Conservation (phyloP, 2,113 vertebrate species). For the Forbesichthys papilliferus region DNA sequence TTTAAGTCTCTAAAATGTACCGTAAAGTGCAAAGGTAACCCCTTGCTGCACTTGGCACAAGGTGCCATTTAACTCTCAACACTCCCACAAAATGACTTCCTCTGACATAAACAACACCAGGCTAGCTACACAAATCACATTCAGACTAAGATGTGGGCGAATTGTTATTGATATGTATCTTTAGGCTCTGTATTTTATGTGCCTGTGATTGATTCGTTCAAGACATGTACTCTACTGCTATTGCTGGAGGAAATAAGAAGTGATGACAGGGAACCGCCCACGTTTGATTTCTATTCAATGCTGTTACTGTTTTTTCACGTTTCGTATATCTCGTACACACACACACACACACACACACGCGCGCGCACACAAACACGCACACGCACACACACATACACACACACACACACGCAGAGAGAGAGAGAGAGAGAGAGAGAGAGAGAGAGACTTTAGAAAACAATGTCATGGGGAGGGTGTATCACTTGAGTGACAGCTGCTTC, state of each 20-base stretch:
- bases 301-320: background rate
- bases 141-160: background rate
- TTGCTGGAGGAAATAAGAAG: background rate
- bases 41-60: background rate
- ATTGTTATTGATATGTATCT: slow-evolving; percentile 29
- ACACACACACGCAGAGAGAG: too few relatives aligned
- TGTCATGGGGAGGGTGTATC: too few relatives aligned
- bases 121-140: slow-evolving; percentile 29
- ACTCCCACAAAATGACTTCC: slow-evolving; percentile 12
- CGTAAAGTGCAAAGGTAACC: background rate
- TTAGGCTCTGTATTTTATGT: slow-evolving; percentile 16
- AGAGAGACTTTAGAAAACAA: too few relatives aligned
- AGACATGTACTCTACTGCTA: background rate
- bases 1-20: too few relatives aligned
- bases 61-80: slow-evolving; percentile 30
- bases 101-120: slow-evolving; percentile 5
- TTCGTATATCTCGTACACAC: background rate
- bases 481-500: too few relatives aligned
- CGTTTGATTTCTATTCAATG: background rate
- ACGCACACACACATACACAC: too few relatives aligned
- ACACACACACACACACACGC: too few relatives aligned
- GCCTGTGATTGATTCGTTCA: slow-evolving; percentile 14
- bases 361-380: too few relatives aligned
- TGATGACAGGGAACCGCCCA: too few relatives aligned
- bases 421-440: too few relatives aligned